A percentile compares a stretch with the other conserved stretches of the same genome.
Evolutionary conservation across 2,797 vertebrate genomes (phyloP).

Genomic region (Myotis pilosus): DNA sequence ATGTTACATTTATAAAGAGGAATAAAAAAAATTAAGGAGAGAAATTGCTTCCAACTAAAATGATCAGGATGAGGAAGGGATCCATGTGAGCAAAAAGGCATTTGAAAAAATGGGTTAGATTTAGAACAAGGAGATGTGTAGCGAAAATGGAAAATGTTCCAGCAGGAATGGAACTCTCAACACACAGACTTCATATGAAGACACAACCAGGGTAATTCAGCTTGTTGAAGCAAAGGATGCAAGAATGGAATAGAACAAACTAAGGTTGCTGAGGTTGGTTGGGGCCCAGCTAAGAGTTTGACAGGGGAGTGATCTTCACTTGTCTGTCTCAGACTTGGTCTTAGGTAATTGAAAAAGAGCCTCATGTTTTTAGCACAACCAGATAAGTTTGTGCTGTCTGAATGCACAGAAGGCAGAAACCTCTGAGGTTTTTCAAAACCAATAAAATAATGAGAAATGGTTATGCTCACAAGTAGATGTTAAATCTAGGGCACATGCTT

Average conservation of each 20-base stretch:
- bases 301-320: neutral
- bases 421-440: slow-evolving; percentile 19
- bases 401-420: slow-evolving; percentile 20
- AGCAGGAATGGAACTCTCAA: neutral
- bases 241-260: neutral
- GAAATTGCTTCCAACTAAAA: neutral
- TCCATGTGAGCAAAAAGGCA: neutral
- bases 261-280: neutral
- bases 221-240: neutral
- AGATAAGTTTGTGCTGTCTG: neutral
- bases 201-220: neutral
- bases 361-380: neutral
- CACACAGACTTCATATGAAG: accelerated
- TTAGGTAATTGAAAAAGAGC: neutral
- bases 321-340: neutral
- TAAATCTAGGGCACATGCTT: slow-evolving; percentile 47
- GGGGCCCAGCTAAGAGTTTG: neutral
- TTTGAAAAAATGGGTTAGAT: neutral
- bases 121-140: neutral
- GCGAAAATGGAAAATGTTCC: neutral
- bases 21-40: neutral
- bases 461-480: slow-evolving; percentile 48
- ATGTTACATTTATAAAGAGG: neutral
- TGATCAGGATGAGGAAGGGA: neutral
- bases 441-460: slow-evolving; percentile 60